Evolutionary conservation across 2,888 invertebrate species (phyloP), one percentile per base, ranked within the genome.

Genomic region (Oasisia sp.): DNA sequence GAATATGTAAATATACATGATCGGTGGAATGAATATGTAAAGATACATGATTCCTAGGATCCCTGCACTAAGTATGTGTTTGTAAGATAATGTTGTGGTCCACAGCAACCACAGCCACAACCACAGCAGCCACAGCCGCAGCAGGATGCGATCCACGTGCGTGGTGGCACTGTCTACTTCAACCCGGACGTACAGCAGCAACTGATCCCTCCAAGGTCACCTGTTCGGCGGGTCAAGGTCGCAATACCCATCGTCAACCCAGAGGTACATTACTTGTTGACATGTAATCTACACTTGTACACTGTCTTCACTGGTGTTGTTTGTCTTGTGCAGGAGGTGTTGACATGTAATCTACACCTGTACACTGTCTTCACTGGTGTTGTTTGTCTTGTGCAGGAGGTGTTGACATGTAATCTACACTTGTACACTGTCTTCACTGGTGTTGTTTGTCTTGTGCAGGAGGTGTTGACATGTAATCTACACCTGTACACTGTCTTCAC

Each of bases 181-280:
- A 93, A 94, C n/a, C 94, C 95, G 0, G 94, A 94, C 89, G 92
- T 94, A 58, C 95, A 95, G 93, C 92, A 45, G 45, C 91, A 91
- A 5, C 38, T n/a, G 32, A 93, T 91, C 44, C 92, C 50, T 7
- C 91, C 91, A 8, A 32, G 93, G 91, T 94, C 95, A 38, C 95
- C 95, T 19, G 94, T 94, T 12, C 93, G 95, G 50, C 92, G 95
- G 91, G 94, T 95, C 14, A 96, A 95, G 92, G 94, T 95, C 45
- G 95, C 96, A 19, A 95, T 96, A 92, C 95, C 96, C 32, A 96
- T 96, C 92, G 95, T 96, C 8, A 95, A 95, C 92, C 96, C 96
- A 92, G 93, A 95, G 95, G 96, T 95, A 93, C 27, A 27, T 19
- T n/a, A n/a, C n/a, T n/a, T n/a, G 9, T 14, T 50, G 50, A 50